Evolutionary conservation across 2,888 invertebrate species (phyloP), one percentile per base, ranked within the genome.

Genomic region (Cremastobaeus sp.): DNA sequence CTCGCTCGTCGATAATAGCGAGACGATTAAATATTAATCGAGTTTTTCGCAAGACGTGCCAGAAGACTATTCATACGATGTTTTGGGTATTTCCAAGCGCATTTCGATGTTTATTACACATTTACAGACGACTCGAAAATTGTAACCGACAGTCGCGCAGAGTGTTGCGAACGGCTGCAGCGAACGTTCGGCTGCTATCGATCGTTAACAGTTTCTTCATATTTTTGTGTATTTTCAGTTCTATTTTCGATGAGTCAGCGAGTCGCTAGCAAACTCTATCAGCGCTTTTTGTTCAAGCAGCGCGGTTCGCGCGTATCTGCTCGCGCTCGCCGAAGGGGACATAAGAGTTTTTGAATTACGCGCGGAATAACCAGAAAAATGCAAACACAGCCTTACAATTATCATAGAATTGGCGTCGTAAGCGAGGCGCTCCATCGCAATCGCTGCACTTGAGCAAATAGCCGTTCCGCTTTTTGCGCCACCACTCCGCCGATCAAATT

Each of bases 191-290:
- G 32, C 11, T 25, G 37, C 5, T 65, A 72, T 72, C 48, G 72
- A 72, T 72, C 54, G 50, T 14, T n/a, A 18, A 39, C 14, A 43
- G 35, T 43, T 14, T 28, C 14, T 28, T 28, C 14, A 5, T 28
- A 20, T 21, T 39, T 17, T 28, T 41, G 17, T 39, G 8, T 45
- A 37, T 32, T 41, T 64, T 72, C 35, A 41, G 57, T 59, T 30
- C 50, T 47, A 50, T 65, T 68, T 65, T 52, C 57, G 65, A 65
- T 72, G 65, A 72, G 65, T 65, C 52, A 65, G 72, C 72, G n/a
- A n/a, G n/a, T n/a, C n/a, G n/a, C n/a, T n/a, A n/a, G n/a, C n/a
- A n/a, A n/a, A n/a, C n/a, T n/a, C n/a, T n/a, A n/a, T n/a, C n/a
- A n/a, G n/a, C n/a, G n/a, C n/a, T n/a, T n/a, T n/a, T n/a, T n/a